A percentile compares a stretch with the other conserved stretches of the same genome.
phyloP scores from a whole-genome alignment of 2,888 invertebrate genomes.

The Melipona beecheii region DNA sequence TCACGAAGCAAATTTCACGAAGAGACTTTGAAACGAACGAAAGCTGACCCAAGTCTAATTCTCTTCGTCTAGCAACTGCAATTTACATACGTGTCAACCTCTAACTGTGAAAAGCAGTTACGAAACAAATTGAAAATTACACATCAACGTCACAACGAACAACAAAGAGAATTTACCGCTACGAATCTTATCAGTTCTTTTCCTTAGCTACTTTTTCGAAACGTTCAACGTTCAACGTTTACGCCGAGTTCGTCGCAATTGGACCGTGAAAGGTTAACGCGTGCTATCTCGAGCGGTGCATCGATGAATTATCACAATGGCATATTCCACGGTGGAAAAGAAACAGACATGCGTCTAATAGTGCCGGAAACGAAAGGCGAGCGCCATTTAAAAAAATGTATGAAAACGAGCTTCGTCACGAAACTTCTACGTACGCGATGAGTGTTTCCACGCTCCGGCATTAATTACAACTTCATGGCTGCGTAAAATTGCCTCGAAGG shows the following conservation, averaged over 20 bases:
- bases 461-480: slow-evolving; percentile 45
- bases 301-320: slow-evolving; percentile 40
- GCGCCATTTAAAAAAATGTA: neutral
- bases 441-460: slow-evolving; percentile 12
- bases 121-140: neutral
- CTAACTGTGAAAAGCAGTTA: neutral
- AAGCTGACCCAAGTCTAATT: too few species aligned
- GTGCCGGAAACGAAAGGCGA: slow-evolving; percentile 42
- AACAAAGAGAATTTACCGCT: neutral
- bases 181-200: neutral
- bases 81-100: too few species aligned
- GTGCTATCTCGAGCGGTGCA: slow-evolving; percentile 25
- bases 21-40: too few species aligned
- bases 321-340: slow-evolving; percentile 36
- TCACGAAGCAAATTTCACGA: too few species aligned
- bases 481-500: slow-evolving; percentile 43
- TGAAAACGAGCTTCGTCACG: slow-evolving; percentile 5
- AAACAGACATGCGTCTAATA: neutral
- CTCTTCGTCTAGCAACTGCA: too few species aligned
- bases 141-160: neutral
- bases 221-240: slow-evolving; percentile 9
- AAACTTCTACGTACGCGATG: neutral
- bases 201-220: neutral
- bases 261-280: slow-evolving; percentile 32
- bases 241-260: neutral